A percentile compares a stretch with the other conserved stretches of the same genome.
phyloP scores from a whole-genome alignment of 2,113 vertebrate genomes.

The Boulengeromyrus knoepffleri region DNA sequence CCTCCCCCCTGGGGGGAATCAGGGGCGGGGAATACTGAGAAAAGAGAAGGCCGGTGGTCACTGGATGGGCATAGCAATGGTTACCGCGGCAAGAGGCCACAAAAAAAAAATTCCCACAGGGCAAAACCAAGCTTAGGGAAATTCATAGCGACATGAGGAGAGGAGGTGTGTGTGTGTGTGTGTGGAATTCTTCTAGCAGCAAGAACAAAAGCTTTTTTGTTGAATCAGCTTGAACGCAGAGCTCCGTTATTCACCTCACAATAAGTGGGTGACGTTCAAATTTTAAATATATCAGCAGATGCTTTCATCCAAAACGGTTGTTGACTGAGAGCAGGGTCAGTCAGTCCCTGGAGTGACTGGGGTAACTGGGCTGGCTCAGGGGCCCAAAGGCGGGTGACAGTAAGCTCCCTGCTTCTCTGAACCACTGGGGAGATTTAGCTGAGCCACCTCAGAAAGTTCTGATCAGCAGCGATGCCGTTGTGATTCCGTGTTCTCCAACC shows the following conservation, averaged over 20 bases:
- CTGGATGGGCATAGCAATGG: not conserved
- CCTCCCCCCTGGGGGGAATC: constrained; percentile 91
- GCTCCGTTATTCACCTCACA: not conserved
- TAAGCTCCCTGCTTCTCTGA: not conserved
- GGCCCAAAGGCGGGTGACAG: not conserved
- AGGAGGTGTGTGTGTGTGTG: not conserved
- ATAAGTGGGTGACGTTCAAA: not conserved
- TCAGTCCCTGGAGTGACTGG: not conserved
- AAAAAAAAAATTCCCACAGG: not conserved
- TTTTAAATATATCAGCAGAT: not conserved
- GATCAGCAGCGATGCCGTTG: not conserved
- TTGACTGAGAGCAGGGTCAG: not conserved
- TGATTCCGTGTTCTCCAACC: not conserved
- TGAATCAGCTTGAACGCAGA: not conserved
- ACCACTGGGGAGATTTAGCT: not conserved
- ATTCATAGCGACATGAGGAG: not conserved
- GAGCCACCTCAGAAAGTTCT: not conserved
- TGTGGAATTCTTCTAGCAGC: not conserved
- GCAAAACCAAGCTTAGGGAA: not conserved
- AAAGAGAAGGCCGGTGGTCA: not conserved
- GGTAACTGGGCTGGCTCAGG: not conserved
- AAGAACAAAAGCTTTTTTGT: not conserved
- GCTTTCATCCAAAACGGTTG: not conserved
- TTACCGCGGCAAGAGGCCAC: not conserved
- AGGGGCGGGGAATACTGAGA: constrained; percentile 83